Percentiles rank a stretch among this genome's conserved stretches.
Evolutionary conservation across 2,888 invertebrate genomes (phyloP).

Genomic region (Tetropium fuscum): DNA sequence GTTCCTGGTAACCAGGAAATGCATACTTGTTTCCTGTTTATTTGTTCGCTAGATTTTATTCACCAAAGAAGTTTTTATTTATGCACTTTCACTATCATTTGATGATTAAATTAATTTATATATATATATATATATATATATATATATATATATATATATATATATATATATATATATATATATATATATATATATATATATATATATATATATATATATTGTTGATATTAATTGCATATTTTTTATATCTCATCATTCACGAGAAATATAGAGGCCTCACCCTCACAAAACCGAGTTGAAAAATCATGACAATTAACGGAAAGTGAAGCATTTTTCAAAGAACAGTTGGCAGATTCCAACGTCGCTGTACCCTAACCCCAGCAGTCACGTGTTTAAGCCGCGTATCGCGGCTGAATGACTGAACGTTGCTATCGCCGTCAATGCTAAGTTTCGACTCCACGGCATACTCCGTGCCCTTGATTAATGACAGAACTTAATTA

Average conservation of each 20-base stretch:
- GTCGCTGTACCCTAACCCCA: conserved; percentile 28
- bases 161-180: too few relatives aligned
- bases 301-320: conserved; percentile 51
- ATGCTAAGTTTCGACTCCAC: conserved; percentile 26
- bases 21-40: too few relatives aligned
- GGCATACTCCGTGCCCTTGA: conserved; percentile 59
- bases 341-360: conserved; percentile 45
- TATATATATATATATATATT: too few relatives aligned
- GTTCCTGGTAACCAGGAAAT: too few relatives aligned
- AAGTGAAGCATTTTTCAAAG: conserved; percentile 47
- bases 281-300: conserved; percentile 33
- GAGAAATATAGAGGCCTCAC: conserved; percentile 1
- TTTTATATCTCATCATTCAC: conserved; percentile 1
- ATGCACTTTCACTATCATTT: too few relatives aligned
- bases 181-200: too few relatives aligned
- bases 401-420: conserved; percentile 34
- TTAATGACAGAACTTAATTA: conserved; percentile 69
- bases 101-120: too few relatives aligned
- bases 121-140: too few relatives aligned
- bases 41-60: too few relatives aligned
- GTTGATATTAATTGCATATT: conserved; percentile 14
- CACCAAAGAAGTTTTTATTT: too few relatives aligned
- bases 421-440: conserved; percentile 38
- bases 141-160: too few relatives aligned
- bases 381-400: conserved; percentile 19